Percentiles rank a stretch among this genome's conserved stretches.
Evolutionary conservation across 2,797 vertebrate genomes (phyloP).

Genomic region (Caiman crocodilus): DNA sequence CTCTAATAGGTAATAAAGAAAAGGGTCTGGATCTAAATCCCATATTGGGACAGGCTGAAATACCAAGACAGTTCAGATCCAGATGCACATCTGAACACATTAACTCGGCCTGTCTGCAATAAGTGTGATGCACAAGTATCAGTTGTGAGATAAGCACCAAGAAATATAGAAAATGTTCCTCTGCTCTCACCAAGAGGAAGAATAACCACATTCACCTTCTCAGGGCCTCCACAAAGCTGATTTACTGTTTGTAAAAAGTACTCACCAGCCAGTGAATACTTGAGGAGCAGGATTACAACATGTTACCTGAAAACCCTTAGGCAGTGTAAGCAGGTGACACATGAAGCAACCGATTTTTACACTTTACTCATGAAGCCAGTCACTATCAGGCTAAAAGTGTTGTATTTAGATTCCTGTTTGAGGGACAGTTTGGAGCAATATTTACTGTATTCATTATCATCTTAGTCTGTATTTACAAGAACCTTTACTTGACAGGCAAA

Average conservation of each 20-base stretch:
- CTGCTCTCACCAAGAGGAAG: background rate
- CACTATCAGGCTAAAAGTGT: background rate
- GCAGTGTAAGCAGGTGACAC: background rate
- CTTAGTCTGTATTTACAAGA: background rate
- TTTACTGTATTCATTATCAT: conserved; percentile 39
- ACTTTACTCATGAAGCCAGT: background rate
- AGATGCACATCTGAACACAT: background rate
- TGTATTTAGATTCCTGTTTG: background rate
- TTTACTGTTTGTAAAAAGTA: background rate
- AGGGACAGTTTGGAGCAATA: conserved; percentile 9
- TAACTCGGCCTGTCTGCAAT: background rate
- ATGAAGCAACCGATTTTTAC: background rate
- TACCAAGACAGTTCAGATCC: background rate
- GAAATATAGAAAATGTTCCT: background rate
- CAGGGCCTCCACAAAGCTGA: background rate
- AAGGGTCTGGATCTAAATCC: background rate
- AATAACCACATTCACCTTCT: background rate
- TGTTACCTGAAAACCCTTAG: background rate
- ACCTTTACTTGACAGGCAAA: background rate
- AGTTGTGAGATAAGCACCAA: background rate
- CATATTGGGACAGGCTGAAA: background rate
- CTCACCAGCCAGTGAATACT: background rate
- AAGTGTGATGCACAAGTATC: background rate
- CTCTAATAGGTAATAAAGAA: background rate
- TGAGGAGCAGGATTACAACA: background rate